Evolutionary conservation across 2,113 vertebrate genomes (phyloP).

Genomic region (Elephas maximus): DNA sequence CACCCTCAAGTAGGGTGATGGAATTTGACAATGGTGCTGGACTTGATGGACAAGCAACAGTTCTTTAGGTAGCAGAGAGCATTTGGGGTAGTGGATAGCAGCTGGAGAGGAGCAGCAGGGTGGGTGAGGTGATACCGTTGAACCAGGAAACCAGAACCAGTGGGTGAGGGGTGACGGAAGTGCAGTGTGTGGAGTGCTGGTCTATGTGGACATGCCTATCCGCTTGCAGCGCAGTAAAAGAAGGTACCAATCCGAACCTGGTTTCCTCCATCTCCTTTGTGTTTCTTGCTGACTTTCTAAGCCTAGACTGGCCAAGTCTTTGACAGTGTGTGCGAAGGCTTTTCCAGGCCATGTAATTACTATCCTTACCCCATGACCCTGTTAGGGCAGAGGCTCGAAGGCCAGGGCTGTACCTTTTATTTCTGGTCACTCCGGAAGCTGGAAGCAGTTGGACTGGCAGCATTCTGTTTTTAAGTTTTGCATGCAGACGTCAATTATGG

Average conservation of each 20-base stretch:
- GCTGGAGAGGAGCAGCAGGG: accelerated
- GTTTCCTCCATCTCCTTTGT: accelerated
- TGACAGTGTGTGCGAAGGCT: accelerated
- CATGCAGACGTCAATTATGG: accelerated
- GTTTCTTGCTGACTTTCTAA: neutral
- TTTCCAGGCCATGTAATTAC: accelerated
- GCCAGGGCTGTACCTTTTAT: no score
- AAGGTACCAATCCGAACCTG: accelerated
- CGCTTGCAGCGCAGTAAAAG: accelerated
- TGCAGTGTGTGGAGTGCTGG: neutral
- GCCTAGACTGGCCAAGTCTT: accelerated
- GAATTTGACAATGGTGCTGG: neutral
- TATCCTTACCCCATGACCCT: accelerated
- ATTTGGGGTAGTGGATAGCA: neutral
- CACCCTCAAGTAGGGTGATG: accelerated
- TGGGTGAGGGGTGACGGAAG: neutral
- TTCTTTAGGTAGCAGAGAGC: neutral
- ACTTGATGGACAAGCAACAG: neutral
- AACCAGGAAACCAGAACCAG: neutral
- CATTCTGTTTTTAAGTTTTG: neutral
- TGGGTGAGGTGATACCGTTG: accelerated
- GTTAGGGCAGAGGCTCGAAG: neutral
- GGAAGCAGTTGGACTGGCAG: accelerated
- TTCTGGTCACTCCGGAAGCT: accelerated
- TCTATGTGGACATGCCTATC: neutral